phyloP scores from a whole-genome alignment of 2,113 vertebrate genomes.

The Neodon shergylaensis region DNA sequence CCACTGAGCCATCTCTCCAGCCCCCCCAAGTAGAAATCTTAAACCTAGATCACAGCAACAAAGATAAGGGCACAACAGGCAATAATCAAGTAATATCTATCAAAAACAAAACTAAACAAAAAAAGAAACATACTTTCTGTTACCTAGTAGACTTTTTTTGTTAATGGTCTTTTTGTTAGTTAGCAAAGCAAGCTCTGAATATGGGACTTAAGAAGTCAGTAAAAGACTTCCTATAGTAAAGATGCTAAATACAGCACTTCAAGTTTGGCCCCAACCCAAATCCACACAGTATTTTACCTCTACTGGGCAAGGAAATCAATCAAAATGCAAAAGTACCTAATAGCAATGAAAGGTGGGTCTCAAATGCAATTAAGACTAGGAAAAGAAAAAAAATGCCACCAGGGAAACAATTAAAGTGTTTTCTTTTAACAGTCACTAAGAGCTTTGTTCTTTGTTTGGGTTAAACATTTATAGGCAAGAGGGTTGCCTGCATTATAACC shows the following conservation, averaged over 20 bases:
- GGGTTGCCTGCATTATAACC: background rate
- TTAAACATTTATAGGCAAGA: constrained; percentile 31
- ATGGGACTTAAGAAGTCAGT: background rate
- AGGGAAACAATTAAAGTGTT: constrained; percentile 25
- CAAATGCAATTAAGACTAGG: constrained; percentile 40
- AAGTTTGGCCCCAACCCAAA: background rate
- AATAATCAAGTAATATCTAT: constrained; percentile 8
- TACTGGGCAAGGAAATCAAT: background rate
- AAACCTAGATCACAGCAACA: background rate
- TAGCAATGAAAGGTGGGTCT: background rate
- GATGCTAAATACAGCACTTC: background rate
- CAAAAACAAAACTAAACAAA: background rate
- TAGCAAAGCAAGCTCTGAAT: constrained; percentile 37
- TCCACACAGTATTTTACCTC: background rate
- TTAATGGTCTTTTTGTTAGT: background rate
- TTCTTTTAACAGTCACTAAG: constrained; percentile 15
- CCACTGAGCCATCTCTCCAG: no score
- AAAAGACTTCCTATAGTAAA: constrained; percentile 30
- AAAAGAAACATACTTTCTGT: background rate
- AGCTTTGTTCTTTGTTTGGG: constrained; percentile 46
- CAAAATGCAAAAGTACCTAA: background rate
- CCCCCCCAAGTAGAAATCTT: background rate
- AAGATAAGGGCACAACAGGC: background rate
- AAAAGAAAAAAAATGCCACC: constrained; percentile 32
- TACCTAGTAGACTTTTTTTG: background rate